Conservation (phyloP, 35 echinoderm and acorn worm genomes). For the Apostichopus parvimensis region DNA sequence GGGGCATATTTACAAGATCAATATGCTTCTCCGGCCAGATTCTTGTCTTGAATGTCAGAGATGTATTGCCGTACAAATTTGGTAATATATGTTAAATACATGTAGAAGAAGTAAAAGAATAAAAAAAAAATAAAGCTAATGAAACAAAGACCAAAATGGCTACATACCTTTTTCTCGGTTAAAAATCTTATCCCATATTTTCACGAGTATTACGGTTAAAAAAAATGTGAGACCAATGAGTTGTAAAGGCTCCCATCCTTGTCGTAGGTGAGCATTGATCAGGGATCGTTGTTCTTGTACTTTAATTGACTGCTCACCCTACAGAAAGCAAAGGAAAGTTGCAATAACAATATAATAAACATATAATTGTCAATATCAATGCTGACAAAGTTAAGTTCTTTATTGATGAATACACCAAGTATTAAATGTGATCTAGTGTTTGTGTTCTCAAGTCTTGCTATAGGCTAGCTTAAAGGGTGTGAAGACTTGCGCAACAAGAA, state of each 20-base stretch:
- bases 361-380: too few species aligned
- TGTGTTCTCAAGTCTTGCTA: too few species aligned
- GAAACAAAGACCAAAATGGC: neutral
- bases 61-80: too few species aligned
- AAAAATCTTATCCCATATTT: slow-evolving; percentile 7
- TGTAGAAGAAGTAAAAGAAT: neutral
- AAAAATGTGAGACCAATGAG: slow-evolving; percentile 26
- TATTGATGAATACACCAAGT: too few species aligned
- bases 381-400: too few species aligned
- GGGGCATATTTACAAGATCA: too few species aligned
- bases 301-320: neutral
- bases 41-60: too few species aligned
- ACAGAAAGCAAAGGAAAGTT: neutral
- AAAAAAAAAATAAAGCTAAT: neutral
- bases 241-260: slow-evolving; percentile 25
- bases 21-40: too few species aligned
- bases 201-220: neutral
- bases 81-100: neutral
- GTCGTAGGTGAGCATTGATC: slow-evolving; percentile 6
- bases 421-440: too few species aligned
- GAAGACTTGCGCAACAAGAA: too few species aligned
- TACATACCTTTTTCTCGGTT: slow-evolving; percentile 15
- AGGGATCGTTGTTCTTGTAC: neutral
- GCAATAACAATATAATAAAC: too few species aligned
- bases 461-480: too few species aligned